A percentile compares a stretch with the other conserved stretches of the same genome.
Conservation (phyloP, 2,797 vertebrate genomes). For the Onychomys torridus region DNA sequence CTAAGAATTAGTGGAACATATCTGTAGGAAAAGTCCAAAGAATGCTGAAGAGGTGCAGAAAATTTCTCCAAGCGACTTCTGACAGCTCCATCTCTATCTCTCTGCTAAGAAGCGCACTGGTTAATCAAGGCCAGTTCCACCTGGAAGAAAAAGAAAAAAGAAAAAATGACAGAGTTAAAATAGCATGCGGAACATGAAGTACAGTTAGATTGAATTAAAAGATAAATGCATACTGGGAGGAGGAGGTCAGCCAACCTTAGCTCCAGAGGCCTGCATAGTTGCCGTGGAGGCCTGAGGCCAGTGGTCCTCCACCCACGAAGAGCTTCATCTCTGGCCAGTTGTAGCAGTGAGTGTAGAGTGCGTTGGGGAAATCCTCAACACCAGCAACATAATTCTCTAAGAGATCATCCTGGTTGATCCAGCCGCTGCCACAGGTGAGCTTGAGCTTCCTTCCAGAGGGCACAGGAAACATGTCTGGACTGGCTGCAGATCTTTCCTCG, state of each 20-base stretch:
- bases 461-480: constrained; percentile 87
- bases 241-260: constrained; percentile 91
- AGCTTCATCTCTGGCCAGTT: constrained; percentile 90
- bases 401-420: constrained; percentile 97
- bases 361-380: constrained; percentile 94
- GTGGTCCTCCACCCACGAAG: constrained; percentile 96
- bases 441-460: constrained; percentile 93
- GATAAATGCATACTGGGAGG: constrained; percentile 71
- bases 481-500: constrained; percentile 88
- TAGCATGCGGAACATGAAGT: neutral
- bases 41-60: neutral
- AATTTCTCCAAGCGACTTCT: constrained; percentile 33
- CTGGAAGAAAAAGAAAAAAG: neutral
- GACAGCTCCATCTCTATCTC: neutral
- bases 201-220: constrained; percentile 23
- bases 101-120: neutral
- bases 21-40: constrained; percentile 14
- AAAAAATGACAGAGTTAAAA: neutral
- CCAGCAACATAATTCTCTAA: constrained; percentile 98
- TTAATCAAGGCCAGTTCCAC: neutral
- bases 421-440: constrained; percentile 95
- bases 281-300: constrained; percentile 97
- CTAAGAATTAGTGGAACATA: constrained; percentile 3
- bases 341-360: constrained; percentile 61
- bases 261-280: constrained; percentile 95